These are phyloP conservation scores for Lophura nycthemera DNA, from an alignment of 2,113 vertebrate genomes.

Conservation along the genomic window DNA sequence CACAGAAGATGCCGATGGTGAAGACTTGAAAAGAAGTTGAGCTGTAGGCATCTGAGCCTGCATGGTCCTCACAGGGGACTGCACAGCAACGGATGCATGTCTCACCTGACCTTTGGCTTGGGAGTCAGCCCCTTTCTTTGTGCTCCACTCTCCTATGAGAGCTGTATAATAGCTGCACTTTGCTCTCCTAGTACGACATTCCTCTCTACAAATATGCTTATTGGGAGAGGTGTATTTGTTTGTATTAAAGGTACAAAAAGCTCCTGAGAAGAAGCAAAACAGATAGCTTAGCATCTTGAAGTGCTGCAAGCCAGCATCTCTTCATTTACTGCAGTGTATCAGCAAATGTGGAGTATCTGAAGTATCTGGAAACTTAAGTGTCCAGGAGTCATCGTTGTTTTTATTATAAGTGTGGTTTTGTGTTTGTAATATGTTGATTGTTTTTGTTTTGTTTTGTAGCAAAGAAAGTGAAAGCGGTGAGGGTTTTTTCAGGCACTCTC, in stretches of 20 bases:
- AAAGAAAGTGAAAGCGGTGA: slow-evolving; percentile 75
- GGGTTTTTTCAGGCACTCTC: slow-evolving; percentile 45
- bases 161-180: neutral
- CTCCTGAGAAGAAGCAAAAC: neutral
- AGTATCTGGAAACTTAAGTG: neutral
- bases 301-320: neutral
- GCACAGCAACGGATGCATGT: neutral
- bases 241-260: neutral
- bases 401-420: slow-evolving; percentile 33
- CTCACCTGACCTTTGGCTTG: neutral
- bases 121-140: neutral
- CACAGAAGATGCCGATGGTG: neutral
- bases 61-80: rapidly evolving
- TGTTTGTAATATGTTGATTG: slow-evolving; percentile 39
- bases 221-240: neutral
- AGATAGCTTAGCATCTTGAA: neutral
- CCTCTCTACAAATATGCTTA: neutral
- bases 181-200: neutral
- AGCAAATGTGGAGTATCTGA: neutral
- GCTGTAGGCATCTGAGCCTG: neutral
- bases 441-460: slow-evolving; percentile 63
- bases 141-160: neutral
- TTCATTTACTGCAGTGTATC: neutral
- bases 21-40: neutral
- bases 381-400: slow-evolving; percentile 17